Percentiles rank a stretch among this genome's conserved stretches.
Evolutionary conservation across 2,113 vertebrate species (phyloP).

Genomic region (Hydropotes inermis): DNA sequence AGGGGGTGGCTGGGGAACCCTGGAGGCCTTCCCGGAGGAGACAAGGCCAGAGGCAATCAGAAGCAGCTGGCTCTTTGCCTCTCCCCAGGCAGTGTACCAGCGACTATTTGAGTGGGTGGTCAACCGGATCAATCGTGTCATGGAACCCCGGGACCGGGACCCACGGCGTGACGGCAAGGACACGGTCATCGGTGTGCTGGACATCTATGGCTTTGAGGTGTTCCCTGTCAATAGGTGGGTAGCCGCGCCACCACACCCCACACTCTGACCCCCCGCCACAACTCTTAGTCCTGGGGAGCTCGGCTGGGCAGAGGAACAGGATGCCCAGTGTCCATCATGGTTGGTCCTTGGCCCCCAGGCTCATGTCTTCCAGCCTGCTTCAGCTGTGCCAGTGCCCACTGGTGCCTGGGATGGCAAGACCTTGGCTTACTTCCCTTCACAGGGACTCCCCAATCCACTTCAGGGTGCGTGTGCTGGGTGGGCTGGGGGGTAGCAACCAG

Average conservation of each 20-base stretch:
- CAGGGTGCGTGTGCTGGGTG: rapidly evolving
- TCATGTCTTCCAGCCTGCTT: neutral
- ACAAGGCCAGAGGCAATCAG: neutral
- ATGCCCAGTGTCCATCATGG: neutral
- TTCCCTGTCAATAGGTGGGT: constrained; percentile 95
- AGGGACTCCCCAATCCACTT: neutral
- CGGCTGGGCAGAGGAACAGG: rapidly evolving
- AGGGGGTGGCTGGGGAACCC: neutral
- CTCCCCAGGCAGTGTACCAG: constrained; percentile 91
- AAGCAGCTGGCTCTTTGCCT: neutral
- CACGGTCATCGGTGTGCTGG: constrained; percentile 94
- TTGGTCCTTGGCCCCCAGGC: neutral
- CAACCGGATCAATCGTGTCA: constrained; percentile 87
- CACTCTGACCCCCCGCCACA: neutral
- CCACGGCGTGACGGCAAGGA: constrained; percentile 91
- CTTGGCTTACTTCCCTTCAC: no score
- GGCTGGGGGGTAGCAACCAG: neutral
- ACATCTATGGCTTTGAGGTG: constrained; percentile 97
- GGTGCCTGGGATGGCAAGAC: neutral
- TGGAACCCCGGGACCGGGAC: constrained; percentile 87
- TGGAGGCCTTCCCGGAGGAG: neutral
- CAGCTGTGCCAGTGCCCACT: rapidly evolving
- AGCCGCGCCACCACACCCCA: neutral
- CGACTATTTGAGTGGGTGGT: constrained; percentile 95
- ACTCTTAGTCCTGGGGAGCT: neutral